phyloP scores from a whole-genome alignment of 2,888 invertebrate genomes.

The Diarsia rubi region DNA sequence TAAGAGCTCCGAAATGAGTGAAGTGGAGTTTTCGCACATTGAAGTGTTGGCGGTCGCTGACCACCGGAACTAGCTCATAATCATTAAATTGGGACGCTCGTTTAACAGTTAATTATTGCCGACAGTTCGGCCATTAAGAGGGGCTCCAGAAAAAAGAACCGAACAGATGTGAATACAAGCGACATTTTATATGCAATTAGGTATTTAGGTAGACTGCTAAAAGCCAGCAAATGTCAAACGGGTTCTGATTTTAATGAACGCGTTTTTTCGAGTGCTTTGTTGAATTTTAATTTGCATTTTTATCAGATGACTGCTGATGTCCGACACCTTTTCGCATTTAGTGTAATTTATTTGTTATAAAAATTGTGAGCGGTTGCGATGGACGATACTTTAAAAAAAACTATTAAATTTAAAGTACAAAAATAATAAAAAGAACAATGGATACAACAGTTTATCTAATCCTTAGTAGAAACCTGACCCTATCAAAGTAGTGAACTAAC shows the following conservation, averaged over 20 bases:
- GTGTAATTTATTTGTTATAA: neutral
- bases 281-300: slow-evolving; percentile 43
- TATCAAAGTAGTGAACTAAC: slow-evolving; percentile 30
- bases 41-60: slow-evolving; percentile 72
- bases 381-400: neutral
- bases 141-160: slow-evolving; percentile 77
- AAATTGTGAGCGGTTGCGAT: neutral
- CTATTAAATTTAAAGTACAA: neutral
- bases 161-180: slow-evolving; percentile 73
- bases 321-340: slow-evolving; percentile 27
- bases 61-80: slow-evolving; percentile 87
- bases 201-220: slow-evolving; percentile 70
- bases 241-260: slow-evolving; percentile 69
- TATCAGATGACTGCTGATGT: slow-evolving; percentile 28
- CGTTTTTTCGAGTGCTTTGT: slow-evolving; percentile 50
- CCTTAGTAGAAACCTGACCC: slow-evolving; percentile 15
- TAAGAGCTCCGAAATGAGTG: slow-evolving; percentile 61
- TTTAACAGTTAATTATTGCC: slow-evolving; percentile 84
- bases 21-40: slow-evolving; percentile 75
- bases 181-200: slow-evolving; percentile 75
- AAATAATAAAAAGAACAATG: neutral
- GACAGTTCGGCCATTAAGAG: slow-evolving; percentile 78
- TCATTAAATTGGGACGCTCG: slow-evolving; percentile 85
- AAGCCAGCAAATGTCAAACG: slow-evolving; percentile 69
- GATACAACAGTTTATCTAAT: slow-evolving; percentile 3